A percentile compares a stretch with the other conserved stretches of the same genome.
phyloP scores from a whole-genome alignment of 2,797 vertebrate species.

The Sebastes oblongus region DNA sequence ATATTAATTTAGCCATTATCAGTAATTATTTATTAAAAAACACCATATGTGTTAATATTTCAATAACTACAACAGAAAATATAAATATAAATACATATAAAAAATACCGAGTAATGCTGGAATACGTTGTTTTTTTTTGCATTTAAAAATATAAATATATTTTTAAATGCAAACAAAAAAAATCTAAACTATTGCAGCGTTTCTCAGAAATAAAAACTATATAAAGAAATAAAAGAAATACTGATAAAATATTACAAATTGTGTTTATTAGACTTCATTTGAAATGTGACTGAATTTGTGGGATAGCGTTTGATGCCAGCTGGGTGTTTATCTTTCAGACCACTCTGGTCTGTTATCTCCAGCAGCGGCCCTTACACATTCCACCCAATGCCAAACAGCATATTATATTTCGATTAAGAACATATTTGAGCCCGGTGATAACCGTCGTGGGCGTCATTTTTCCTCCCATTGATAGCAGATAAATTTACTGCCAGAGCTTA shows the following conservation, averaged over 20 bases:
- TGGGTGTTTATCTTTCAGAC: conserved; percentile 33
- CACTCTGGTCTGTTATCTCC: conserved; percentile 56
- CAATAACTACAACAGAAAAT: too few relatives aligned
- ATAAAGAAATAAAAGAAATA: not conserved
- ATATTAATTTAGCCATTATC: not conserved
- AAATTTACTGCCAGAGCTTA: not conserved
- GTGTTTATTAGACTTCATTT: not conserved
- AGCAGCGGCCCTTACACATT: conserved; percentile 37
- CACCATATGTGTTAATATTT: not conserved
- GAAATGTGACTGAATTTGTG: not conserved
- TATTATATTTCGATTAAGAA: conserved; percentile 20
- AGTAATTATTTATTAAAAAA: not conserved
- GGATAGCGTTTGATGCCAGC: not conserved
- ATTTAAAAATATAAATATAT: too few relatives aligned
- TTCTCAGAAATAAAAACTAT: too few relatives aligned
- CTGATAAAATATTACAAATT: not conserved
- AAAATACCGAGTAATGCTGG: not conserved
- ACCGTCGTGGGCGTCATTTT: not conserved
- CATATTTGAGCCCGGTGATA: conserved; percentile 17
- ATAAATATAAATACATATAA: too few relatives aligned
- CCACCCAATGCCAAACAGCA: not conserved
- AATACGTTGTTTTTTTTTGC: too few relatives aligned
- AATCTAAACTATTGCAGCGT: not conserved
- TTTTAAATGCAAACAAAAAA: not conserved
- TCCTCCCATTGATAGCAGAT: conserved; percentile 1